Evolutionary conservation across 2,888 invertebrate genomes (phyloP), one percentile per base, ranked within the genome.

Genomic region (Nudaria mundana): DNA sequence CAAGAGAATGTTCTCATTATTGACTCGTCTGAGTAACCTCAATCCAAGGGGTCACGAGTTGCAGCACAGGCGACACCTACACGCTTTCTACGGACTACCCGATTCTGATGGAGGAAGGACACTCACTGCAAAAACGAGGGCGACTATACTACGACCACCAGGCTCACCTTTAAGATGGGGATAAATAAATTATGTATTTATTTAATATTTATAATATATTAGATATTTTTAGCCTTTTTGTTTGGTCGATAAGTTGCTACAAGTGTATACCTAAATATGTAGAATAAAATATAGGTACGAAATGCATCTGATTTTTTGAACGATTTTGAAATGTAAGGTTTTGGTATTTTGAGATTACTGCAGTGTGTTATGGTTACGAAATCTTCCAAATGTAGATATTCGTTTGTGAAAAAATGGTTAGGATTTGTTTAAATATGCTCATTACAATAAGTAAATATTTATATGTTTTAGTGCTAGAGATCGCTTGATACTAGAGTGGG

Each of bases 151-250:
- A 64, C 69, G 88, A 71, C 87, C 88, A 40, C 86, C 88, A 3
- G 88, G 88, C 45, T 86, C 87, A 10, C 88, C 88, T 2, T 61
- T 88, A 23, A 71, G 88, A 49, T 89, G 87, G 85, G 86, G 89
- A 40, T 83, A 65, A 82, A 62, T 54, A 37, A 23, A 38, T 30
- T 42, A 43, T 8, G 2, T 5, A 2, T n/a, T n/a, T n/a, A n/a
- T n/a, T n/a, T n/a, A n/a, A n/a, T n/a, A n/a, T n/a, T n/a, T n/a
- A 30, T n/a, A 46, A 40, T 45, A 30, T 40, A 44, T 36, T 39
- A 33, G 26, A 28, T 47, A 48, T 46, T 48, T 31, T 48, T 43
- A 50, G 35, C 26, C 41, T 44, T 51, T 37, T 22, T 8, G 30
- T 44, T 57, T 24, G 28, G 47, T 58, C 54, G 56, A 53, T 32